Evolutionary conservation across 2,888 invertebrate genomes (phyloP), one percentile per base, ranked within the genome.

Genomic region (Chalcosyrphus nemorum): DNA sequence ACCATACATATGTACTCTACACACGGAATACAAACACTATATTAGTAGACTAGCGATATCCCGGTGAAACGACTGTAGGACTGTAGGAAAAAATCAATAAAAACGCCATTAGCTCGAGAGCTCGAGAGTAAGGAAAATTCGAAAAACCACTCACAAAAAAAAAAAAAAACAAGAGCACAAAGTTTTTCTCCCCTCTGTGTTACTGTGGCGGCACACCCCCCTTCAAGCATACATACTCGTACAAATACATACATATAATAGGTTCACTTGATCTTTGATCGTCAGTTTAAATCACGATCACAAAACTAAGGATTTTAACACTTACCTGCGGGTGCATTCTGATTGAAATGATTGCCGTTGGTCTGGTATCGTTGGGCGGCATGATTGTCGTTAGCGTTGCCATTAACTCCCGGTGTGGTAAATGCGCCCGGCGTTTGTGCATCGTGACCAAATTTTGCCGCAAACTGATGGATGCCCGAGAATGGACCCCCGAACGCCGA

Each of bases 331-430:
- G 91, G 89, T 80, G 89, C 89, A 89, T 91, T 91, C 88, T 91
- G 92, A 88, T 91, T 91, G 87, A 92, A 92, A 87, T 92, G 91
- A 89, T 92, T 92, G 87, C 91, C 91, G 88, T 91, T 91, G 86
- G 91, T 91, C 87, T 92, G 92, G 89, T 92, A 92, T 84, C 92
- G 91, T 86, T 91, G 91, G 86, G 90, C 88, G 86, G 90, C 88
- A 90, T 92, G 92, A 89, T 91, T 90, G 86, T 90, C 90, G 86
- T 89, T 89, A 77, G 86, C 87, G 81, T 90, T 89, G 59, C 89
- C 89, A 81, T 89, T 89, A 47, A 89, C 87, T 65, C 89, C 90
- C 86, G 91, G 91, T 87, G 91, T 90, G 52, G 90, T 88, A 86
- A 91, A 91, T 68, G 91, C 90, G 68, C 91, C 92, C 86, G 90